phyloP scores from a whole-genome alignment of 2,797 vertebrate genomes.

The Petrocephalus schoutedeni region DNA sequence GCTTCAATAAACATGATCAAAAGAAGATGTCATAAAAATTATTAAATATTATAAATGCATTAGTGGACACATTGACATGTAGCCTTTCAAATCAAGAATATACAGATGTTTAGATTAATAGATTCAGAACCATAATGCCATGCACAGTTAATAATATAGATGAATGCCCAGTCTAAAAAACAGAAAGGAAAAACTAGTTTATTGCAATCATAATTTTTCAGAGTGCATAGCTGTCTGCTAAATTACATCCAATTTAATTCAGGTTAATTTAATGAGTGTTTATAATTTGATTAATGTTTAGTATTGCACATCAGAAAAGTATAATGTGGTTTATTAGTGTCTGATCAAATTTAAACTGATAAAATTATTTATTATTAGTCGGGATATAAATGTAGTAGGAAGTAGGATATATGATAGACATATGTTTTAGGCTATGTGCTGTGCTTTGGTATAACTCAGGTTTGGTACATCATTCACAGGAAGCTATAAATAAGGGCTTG shows the following conservation, averaged over 20 bases:
- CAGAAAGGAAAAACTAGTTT: background rate
- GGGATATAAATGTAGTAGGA: background rate
- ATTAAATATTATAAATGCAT: background rate
- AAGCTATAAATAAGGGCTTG: background rate
- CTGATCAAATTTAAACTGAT: constrained; percentile 3
- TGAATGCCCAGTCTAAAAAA: background rate
- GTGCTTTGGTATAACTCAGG: background rate
- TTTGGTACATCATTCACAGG: background rate
- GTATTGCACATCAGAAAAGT: background rate
- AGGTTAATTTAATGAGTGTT: constrained; percentile 4
- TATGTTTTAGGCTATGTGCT: background rate
- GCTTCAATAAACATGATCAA: background rate
- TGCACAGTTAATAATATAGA: background rate
- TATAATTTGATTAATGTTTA: constrained; percentile 14
- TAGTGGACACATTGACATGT: background rate
- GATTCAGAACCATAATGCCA: background rate
- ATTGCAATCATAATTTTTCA: background rate
- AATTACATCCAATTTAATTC: background rate
- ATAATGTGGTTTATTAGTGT: background rate
- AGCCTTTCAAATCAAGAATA: background rate
- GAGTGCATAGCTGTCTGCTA: background rate
- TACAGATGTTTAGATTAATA: background rate
- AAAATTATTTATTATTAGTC: background rate
- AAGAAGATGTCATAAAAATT: background rate
- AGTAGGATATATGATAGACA: background rate